Conservation (phyloP, 2,888 invertebrate genomes). For the Drosophila austrosaltans region DNA sequence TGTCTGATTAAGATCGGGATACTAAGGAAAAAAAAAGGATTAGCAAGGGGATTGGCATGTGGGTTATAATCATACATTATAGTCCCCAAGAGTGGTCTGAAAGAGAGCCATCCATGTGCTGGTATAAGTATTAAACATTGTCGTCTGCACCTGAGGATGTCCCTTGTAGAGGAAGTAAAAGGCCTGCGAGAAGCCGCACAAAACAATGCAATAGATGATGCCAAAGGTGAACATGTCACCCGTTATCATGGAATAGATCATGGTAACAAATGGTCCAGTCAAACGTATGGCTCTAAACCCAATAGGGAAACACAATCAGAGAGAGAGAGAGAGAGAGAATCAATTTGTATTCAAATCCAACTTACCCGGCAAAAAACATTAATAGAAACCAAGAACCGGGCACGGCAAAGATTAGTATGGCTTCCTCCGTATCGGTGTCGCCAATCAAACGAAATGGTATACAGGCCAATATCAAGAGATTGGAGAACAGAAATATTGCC, state of each 20-base stretch:
- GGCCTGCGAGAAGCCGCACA: constrained; percentile 98
- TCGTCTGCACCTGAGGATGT: constrained; percentile 91
- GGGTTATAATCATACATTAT: constrained; percentile 89
- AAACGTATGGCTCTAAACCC: constrained; percentile 92
- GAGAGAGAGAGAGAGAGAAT: no score
- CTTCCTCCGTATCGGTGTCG: constrained; percentile 93
- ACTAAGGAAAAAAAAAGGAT: constrained; percentile 86
- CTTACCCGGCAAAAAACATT: constrained; percentile 99
- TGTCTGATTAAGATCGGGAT: constrained; percentile 94
- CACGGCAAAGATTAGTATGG: constrained; percentile 94
- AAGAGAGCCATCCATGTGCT: constrained; percentile 99
- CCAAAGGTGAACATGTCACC: constrained; percentile 99
- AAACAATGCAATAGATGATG: constrained; percentile 96
- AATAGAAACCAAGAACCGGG: constrained; percentile 98
- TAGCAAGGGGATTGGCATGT: background rate
- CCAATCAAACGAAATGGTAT: constrained; percentile 92
- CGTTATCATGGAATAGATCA: constrained; percentile 99
- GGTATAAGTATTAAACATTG: constrained; percentile 92
- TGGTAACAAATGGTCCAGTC: constrained; percentile 99
- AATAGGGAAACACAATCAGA: no score
- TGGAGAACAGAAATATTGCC: constrained; percentile 95
- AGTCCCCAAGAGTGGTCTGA: constrained; percentile 98
- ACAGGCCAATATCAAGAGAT: constrained; percentile 93
- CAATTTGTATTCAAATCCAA: background rate
- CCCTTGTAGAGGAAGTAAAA: constrained; percentile 97